Base-by-base conservation (phyloP, 2,888 invertebrate genomes). In the Micropterix aruncella region DNA sequence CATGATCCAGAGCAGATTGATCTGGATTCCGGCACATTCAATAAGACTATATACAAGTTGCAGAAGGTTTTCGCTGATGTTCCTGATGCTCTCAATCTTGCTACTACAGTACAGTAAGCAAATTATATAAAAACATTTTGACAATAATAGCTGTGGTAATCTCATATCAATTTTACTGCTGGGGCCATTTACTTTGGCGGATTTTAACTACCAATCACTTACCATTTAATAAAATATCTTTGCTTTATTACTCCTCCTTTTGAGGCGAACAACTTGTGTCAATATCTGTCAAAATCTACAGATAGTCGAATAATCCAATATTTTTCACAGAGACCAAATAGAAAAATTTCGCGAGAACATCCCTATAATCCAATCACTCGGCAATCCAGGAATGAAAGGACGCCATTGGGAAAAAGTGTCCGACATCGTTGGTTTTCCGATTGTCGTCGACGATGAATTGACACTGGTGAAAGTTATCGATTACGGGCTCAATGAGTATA, bases 361-460 rank as follows among this genome's bases (percentile, higher is more conserved):
- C 78, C 91, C 95, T 0, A 82, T 95, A n/a, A 84, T 96, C 37
- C 80, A 84, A 59, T 94, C 93, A 0, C 66, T 96, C 16, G 95
- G 95, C 40, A 96, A 96, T 70, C 94, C 94, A 1, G 94, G 93
- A 43, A 80, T 96, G 80, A 89, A 90, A 57, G 75, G 70, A 2
- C 77, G 92, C 0, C 95, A 95, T 61, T 95, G 95, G 95, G 91
- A 92, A 57, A 83, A 84, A 64, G 83, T 96, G 3, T 93, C 94
- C 0, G 94, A 95, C 56, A 87, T 94, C 48, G 88, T 95, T 52
- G 95, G 95, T 0, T 93, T 92, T 61, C 90, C 92, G 1, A 85
- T 96, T 38, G 77, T 82, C 48, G 83, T 92, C 1, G 88, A 92
- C 47, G 80, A 84, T 0, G 82, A 83, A 18, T 70, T 90, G 50